These are phyloP conservation scores for Oreohelix idahoensis DNA, from an alignment of 1,140 invertebrate genomes.

Conservation along the genomic window DNA sequence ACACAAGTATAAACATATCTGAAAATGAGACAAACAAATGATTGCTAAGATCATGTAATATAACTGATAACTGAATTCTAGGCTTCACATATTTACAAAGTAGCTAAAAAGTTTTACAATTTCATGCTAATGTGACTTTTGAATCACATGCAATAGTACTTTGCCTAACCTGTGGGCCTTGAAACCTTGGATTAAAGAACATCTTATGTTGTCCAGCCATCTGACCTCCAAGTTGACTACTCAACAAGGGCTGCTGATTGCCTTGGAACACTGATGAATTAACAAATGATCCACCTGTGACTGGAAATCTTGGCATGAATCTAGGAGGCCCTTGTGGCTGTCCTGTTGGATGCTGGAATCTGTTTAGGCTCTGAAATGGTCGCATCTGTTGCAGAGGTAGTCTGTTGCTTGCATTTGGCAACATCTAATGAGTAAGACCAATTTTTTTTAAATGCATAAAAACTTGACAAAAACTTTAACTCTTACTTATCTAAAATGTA, in stretches of 20 bases:
- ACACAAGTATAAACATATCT: no score
- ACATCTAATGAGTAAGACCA: not conserved
- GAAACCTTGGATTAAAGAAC: constrained; percentile 32
- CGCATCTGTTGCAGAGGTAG: not conserved
- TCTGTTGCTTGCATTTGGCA: not conserved
- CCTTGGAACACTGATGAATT: not conserved
- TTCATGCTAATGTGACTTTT: no score
- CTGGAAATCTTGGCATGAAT: not conserved
- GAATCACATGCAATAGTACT: no score
- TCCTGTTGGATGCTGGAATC: not conserved
- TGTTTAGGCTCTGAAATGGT: not conserved
- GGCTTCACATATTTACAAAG: no score
- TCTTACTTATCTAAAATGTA: no score
- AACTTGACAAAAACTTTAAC: no score
- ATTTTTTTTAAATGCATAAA: not conserved
- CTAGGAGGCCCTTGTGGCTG: not conserved
- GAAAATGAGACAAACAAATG: no score
- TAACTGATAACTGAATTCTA: no score
- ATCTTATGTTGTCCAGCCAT: constrained; percentile 8
- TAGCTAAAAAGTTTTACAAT: no score
- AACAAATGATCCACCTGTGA: not conserved
- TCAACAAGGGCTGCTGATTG: not conserved
- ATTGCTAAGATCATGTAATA: no score
- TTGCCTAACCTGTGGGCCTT: not conserved
- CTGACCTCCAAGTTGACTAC: not conserved